phyloP scores from a whole-genome alignment of 2,888 invertebrate genomes.

The Geotrupes spiniger region DNA sequence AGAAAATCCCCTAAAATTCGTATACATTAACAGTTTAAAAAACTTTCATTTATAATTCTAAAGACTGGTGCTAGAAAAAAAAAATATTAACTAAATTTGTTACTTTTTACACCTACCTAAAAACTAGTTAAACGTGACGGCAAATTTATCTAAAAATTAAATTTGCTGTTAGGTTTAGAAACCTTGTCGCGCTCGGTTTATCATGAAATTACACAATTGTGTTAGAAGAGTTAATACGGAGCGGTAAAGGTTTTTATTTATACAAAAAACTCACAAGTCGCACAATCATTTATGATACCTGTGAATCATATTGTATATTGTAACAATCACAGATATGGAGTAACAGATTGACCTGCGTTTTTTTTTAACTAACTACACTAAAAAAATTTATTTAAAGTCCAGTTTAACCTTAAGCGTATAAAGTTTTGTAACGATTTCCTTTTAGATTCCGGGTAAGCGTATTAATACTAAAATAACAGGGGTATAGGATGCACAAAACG shows the following conservation, averaged over 20 bases:
- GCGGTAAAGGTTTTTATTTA: conserved; percentile 8
- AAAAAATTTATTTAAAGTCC: conserved; percentile 30
- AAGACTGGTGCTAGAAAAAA: conserved; percentile 1
- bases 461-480: conserved; percentile 30
- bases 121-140: background rate
- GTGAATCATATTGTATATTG: conserved; percentile 5
- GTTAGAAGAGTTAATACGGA: conserved; percentile 6
- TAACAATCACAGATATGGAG: conserved; percentile 37
- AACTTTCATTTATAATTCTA: background rate
- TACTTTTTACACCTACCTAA: conserved; percentile 8
- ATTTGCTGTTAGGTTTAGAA: conserved; percentile 4
- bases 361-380: conserved; percentile 25
- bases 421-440: conserved; percentile 31
- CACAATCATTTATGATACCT: background rate
- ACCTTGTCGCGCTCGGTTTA: conserved; percentile 3
- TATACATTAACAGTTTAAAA: conserved; percentile 2
- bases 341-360: conserved; percentile 30
- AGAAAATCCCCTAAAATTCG: background rate
- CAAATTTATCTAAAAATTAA: conserved; percentile 1
- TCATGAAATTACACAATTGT: conserved; percentile 1
- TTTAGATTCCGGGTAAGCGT: conserved; percentile 34
- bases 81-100: conserved; percentile 8
- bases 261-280: conserved; percentile 6
- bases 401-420: conserved; percentile 34
- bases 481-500: conserved; percentile 2